Percentiles rank a stretch among this genome's conserved stretches.
Evolutionary conservation across 2,113 vertebrate genomes (phyloP).

Genomic region (Nycticebus coucang): DNA sequence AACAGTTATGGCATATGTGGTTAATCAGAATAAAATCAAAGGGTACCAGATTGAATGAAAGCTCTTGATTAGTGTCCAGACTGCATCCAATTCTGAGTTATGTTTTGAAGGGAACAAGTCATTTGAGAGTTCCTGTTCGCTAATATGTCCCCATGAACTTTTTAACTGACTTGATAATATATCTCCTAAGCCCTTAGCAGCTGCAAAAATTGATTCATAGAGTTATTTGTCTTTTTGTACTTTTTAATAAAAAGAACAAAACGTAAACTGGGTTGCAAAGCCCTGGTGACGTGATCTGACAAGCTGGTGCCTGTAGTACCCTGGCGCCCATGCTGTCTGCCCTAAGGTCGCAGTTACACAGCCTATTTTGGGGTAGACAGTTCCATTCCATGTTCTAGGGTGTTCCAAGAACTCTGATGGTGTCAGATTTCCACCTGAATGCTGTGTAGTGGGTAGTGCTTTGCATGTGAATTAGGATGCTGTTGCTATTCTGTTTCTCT

Average conservation of each 20-base stretch:
- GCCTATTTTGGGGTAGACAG: background rate
- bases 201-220: conserved; percentile 37
- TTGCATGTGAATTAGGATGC: rapidly evolving
- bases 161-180: background rate
- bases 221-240: background rate
- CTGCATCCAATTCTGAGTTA: background rate
- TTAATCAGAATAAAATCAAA: background rate
- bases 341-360: background rate
- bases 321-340: background rate
- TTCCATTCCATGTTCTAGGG: background rate
- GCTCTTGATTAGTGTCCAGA: background rate
- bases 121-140: conserved; percentile 17
- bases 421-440: background rate
- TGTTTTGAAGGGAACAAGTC: conserved; percentile 41
- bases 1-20: background rate
- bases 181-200: background rate
- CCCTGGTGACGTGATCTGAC: background rate
- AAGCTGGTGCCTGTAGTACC: background rate
- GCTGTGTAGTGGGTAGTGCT: background rate
- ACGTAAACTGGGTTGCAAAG: conserved; percentile 9
- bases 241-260: background rate
- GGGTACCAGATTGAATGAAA: background rate
- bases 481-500: background rate
- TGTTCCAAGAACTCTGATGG: background rate
- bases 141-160: conserved; percentile 45